phyloP scores from a whole-genome alignment of 2,113 vertebrate genomes.

The Madoqua kirkii region DNA sequence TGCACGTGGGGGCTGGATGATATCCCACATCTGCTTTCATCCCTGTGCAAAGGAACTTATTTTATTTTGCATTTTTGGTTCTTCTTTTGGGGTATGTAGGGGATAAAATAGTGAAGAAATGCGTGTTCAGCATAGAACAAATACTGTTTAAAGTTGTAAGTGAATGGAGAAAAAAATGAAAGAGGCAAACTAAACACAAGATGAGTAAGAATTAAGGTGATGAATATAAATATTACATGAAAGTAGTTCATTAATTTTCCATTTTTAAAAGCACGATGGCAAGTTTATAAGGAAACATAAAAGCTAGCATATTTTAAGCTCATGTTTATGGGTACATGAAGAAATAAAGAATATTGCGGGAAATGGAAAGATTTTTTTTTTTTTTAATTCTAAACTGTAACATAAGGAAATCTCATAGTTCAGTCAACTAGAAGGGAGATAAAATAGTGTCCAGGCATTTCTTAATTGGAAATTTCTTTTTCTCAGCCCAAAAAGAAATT shows the following conservation, averaged over 20 bases:
- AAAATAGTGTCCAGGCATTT: constrained; percentile 75
- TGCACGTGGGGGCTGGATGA: too few species aligned
- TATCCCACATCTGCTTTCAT: neutral
- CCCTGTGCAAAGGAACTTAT: neutral
- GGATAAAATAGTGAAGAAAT: neutral
- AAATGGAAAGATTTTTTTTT: neutral
- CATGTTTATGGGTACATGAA: neutral
- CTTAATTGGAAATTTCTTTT: constrained; percentile 76
- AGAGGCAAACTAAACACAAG: neutral
- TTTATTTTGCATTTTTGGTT: neutral
- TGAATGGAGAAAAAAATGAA: neutral
- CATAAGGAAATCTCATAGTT: constrained; percentile 69
- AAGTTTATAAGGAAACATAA: constrained; percentile 16
- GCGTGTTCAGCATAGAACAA: neutral
- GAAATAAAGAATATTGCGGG: neutral
- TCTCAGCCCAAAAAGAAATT: constrained; percentile 72
- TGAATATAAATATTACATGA: neutral
- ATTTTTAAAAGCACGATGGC: neutral
- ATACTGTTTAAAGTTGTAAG: neutral
- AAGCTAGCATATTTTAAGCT: constrained; percentile 33
- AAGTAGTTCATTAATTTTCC: neutral
- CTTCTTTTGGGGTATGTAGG: neutral
- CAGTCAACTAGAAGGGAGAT: constrained; percentile 63
- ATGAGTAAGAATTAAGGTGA: neutral
- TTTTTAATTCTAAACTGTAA: constrained; percentile 48